Conservation (phyloP, 2,888 invertebrate species). For the Caenorhabditis parvicauda region DNA sequence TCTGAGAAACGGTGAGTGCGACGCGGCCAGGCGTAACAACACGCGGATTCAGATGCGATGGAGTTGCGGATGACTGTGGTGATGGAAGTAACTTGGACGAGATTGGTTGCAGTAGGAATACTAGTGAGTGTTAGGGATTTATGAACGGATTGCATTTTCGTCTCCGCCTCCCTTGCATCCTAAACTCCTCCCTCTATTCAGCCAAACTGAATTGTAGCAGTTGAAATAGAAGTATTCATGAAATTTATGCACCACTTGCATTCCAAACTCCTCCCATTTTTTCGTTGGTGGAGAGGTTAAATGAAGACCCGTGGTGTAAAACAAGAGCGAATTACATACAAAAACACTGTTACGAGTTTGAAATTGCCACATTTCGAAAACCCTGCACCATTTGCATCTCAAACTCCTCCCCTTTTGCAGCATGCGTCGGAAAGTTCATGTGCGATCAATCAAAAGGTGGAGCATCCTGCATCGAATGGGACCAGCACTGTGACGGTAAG, state of each 20-base stretch:
- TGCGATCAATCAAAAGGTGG: constrained; percentile 47
- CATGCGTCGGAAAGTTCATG: constrained; percentile 58
- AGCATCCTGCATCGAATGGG: constrained; percentile 49
- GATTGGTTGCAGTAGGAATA: constrained; percentile 54
- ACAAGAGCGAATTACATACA: too few relatives aligned
- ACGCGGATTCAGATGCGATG: constrained; percentile 59
- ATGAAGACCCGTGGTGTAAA: too few relatives aligned
- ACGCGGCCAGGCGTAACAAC: too few relatives aligned
- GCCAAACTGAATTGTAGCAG: neutral
- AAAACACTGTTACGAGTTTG: neutral
- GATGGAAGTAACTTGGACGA: constrained; percentile 61
- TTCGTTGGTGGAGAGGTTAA: too few relatives aligned
- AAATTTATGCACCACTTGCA: neutral
- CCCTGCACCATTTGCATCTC: neutral
- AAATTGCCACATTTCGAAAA: neutral
- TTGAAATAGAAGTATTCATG: neutral
- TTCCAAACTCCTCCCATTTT: too few relatives aligned
- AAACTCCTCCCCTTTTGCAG: too few relatives aligned
- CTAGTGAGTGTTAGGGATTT: constrained; percentile 32
- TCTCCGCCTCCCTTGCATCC: too few relatives aligned
- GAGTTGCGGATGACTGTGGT: constrained; percentile 57
- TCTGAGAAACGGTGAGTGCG: constrained; percentile 37
- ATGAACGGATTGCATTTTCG: constrained; percentile 1
- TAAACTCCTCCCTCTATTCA: too few relatives aligned
- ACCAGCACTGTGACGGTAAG: constrained; percentile 51